Evolutionary conservation across 1,140 invertebrate species (phyloP).

Genomic region (Planococcus citri): DNA sequence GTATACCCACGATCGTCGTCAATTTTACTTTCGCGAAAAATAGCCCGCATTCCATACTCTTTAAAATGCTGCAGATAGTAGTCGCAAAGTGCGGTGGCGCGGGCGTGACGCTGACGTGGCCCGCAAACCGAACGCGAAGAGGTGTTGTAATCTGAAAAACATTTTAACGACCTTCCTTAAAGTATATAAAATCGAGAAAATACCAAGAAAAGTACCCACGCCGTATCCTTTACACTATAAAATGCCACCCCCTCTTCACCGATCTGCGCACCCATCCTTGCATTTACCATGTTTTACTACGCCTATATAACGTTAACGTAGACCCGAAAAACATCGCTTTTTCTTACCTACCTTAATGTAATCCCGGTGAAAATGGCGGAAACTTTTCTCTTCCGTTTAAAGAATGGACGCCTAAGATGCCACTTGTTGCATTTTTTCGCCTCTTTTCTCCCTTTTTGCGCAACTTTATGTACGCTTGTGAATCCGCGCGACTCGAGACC

Average conservation of each 20-base stretch:
- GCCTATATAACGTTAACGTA: background rate
- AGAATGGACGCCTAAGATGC: conserved; percentile 7
- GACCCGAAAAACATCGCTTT: background rate
- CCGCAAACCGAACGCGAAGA: no score
- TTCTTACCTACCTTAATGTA: conserved; percentile 18
- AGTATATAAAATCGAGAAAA: background rate
- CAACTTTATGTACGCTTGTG: no score
- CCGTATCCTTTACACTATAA: no score
- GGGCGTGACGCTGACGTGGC: no score
- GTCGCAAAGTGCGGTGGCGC: background rate
- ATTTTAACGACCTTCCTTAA: no score
- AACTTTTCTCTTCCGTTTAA: background rate
- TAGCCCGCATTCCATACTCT: background rate
- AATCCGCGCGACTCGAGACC: no score
- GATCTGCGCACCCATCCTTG: no score
- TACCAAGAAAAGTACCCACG: no score
- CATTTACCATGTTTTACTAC: background rate
- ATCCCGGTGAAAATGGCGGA: background rate
- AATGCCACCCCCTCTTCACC: no score
- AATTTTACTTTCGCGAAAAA: background rate
- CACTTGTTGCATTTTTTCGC: background rate
- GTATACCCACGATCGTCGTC: no score
- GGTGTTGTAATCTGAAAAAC: no score
- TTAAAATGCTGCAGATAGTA: background rate
- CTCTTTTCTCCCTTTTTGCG: background rate